A percentile compares a stretch with the other conserved stretches of the same genome.
phyloP scores from a whole-genome alignment of 2,888 invertebrate species.

The Ennomos erosarius region DNA sequence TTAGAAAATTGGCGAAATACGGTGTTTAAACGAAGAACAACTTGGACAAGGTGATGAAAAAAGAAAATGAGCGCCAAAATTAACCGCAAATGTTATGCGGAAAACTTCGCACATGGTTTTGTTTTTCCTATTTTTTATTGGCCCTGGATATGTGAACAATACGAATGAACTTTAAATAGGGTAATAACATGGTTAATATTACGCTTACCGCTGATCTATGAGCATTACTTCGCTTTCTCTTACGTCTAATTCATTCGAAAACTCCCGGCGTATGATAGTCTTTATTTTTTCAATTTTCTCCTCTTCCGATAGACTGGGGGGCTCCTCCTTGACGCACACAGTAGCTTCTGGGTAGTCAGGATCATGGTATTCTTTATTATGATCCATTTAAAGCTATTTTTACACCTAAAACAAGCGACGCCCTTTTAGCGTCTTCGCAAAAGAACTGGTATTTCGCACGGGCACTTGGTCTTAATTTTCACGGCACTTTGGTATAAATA shows the following conservation, averaged over 20 bases:
- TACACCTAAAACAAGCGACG: constrained; percentile 57
- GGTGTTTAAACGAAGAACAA: constrained; percentile 17
- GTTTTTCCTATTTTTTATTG: constrained; percentile 10
- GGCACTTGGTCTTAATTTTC: constrained; percentile 29
- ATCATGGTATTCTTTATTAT: constrained; percentile 83
- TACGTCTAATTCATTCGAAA: constrained; percentile 87
- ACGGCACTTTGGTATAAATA: constrained; percentile 51
- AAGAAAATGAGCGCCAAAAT: constrained; percentile 26
- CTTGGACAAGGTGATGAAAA: not conserved
- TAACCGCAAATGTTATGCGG: constrained; percentile 11
- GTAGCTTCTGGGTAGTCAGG: constrained; percentile 83
- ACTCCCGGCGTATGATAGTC: constrained; percentile 89
- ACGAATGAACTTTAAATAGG: constrained; percentile 5
- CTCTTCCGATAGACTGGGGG: constrained; percentile 59
- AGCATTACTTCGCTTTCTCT: constrained; percentile 90
- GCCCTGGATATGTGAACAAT: not conserved
- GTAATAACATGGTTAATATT: constrained; percentile 33
- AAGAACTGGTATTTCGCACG: constrained; percentile 47
- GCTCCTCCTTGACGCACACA: constrained; percentile 56
- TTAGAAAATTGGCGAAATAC: not conserved
- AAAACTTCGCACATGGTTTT: constrained; percentile 34
- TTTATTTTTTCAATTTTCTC: constrained; percentile 81
- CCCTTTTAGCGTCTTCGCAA: constrained; percentile 54
- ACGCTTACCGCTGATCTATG: constrained; percentile 87
- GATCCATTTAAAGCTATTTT: constrained; percentile 66